Conservation (phyloP, 2,888 invertebrate species). For the Lagria hirta region DNA sequence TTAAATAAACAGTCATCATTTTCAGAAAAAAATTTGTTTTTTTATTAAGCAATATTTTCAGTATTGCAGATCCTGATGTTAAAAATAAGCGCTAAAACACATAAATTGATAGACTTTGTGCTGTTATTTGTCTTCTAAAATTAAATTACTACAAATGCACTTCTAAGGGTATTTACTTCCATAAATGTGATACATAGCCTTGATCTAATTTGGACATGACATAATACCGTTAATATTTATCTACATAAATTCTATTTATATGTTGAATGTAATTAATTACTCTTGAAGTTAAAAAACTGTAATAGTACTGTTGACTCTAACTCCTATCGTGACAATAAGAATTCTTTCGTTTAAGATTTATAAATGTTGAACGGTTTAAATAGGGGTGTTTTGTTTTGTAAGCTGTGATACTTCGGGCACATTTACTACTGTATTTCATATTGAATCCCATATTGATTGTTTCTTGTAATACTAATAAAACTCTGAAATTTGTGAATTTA, state of each 20-base stretch:
- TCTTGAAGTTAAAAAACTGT: slow-evolving; percentile 12
- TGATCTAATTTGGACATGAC: slow-evolving; percentile 28
- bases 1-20: no score
- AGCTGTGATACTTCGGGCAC: slow-evolving; percentile 40
- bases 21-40: no score
- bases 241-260: slow-evolving; percentile 28
- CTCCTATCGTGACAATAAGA: slow-evolving; percentile 28
- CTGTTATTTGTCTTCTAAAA: no score
- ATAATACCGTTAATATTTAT: slow-evolving; percentile 24
- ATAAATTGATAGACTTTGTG: no score
- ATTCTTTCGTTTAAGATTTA: slow-evolving; percentile 9
- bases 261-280: slow-evolving; percentile 21
- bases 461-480: slow-evolving; percentile 21
- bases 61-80: no score
- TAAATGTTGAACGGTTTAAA: slow-evolving; percentile 25
- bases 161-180: slow-evolving; percentile 44
- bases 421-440: slow-evolving; percentile 27
- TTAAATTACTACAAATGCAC: no score
- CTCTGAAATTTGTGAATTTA: no score
- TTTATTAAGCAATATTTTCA: no score
- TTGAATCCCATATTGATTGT: slow-evolving; percentile 15
- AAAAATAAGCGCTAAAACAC: no score
- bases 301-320: slow-evolving; percentile 14
- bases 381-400: slow-evolving; percentile 25
- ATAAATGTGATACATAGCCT: slow-evolving; percentile 50